These are phyloP conservation scores for Celastrina argiolus DNA, from an alignment of 2,888 invertebrate species.

Conservation along the genomic window DNA sequence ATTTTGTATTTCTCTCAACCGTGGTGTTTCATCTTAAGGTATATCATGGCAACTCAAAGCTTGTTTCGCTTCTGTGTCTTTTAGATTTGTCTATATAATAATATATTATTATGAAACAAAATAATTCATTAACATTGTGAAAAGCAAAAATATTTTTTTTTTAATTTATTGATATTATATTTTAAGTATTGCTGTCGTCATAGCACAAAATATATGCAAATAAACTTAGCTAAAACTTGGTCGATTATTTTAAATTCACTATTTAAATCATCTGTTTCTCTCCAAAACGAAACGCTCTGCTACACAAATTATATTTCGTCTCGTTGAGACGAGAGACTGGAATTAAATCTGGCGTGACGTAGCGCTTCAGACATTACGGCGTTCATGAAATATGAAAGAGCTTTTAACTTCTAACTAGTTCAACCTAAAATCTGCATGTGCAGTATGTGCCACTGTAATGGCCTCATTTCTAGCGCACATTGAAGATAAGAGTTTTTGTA, in stretches of 20 bases:
- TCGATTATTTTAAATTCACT: not conserved
- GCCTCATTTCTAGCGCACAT: not conserved
- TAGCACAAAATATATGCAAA: not conserved
- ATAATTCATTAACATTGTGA: no score
- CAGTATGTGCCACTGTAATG: not conserved
- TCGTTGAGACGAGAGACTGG: not conserved
- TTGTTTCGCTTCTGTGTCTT: no score
- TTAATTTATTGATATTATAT: no score
- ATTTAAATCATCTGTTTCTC: not conserved
- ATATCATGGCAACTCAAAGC: no score
- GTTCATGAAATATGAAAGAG: constrained; percentile 2
- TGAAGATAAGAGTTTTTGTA: not conserved
- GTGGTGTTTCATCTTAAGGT: no score
- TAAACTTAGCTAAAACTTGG: not conserved
- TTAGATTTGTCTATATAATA: no score
- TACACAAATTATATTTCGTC: constrained; percentile 2
- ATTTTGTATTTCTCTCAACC: no score
- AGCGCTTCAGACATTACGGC: not conserved
- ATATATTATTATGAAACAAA: no score
- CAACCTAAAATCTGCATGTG: not conserved
- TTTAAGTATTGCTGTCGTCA: not conserved
- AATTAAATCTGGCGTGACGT: constrained; percentile 1
- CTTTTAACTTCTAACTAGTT: not conserved
- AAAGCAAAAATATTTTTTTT: no score
- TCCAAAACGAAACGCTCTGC: not conserved